These are phyloP conservation scores for Microctenopoma lineatum DNA, from an alignment of 2,797 vertebrate species.

Conservation along the genomic window DNA sequence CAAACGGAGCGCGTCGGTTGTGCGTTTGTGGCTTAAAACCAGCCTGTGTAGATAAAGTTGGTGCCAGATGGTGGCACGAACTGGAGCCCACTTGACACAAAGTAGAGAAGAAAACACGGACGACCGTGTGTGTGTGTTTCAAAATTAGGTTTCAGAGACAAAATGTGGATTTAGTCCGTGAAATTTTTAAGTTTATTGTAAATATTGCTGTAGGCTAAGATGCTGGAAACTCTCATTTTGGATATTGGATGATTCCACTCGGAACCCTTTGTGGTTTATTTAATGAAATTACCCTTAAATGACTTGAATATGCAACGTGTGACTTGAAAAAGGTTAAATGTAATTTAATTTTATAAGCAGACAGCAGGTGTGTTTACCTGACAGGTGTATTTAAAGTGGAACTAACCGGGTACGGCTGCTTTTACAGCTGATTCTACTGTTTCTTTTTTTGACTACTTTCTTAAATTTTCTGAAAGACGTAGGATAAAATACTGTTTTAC, in stretches of 20 bases:
- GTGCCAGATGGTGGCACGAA: constrained; percentile 65
- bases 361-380: background rate
- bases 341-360: background rate
- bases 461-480: too few species aligned
- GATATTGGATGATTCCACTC: background rate
- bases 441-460: too few species aligned
- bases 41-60: constrained; percentile 39
- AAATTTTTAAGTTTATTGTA: accelerated
- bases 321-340: background rate
- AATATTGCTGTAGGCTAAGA: background rate
- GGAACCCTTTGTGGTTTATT: background rate
- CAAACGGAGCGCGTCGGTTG: background rate
- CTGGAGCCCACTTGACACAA: background rate
- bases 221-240: accelerated
- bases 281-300: background rate
- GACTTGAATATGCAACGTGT: background rate
- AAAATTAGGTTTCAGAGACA: accelerated
- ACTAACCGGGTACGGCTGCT: background rate
- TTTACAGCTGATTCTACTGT: background rate
- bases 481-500: too few species aligned
- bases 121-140: background rate
- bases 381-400: constrained; percentile 62
- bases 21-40: constrained; percentile 6
- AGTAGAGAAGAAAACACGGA: background rate
- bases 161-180: accelerated